Conservation (phyloP, 2,797 vertebrate species). For the Phrynocephalus vlangalii region DNA sequence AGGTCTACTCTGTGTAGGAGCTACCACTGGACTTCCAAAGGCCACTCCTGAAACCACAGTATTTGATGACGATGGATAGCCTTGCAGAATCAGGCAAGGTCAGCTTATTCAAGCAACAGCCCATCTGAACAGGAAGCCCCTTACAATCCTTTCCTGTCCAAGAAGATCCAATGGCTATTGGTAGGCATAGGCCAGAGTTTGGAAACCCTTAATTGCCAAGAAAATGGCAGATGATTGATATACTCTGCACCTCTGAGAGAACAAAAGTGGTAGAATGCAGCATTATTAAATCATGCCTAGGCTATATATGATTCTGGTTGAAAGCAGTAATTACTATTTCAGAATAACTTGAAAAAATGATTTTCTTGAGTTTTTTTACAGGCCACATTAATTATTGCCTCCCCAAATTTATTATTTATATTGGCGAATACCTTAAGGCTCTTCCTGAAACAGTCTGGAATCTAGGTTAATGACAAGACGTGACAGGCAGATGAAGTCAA, state of each 20-base stretch:
- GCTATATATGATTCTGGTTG: neutral
- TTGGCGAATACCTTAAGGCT: conserved; percentile 3
- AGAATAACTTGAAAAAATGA: neutral
- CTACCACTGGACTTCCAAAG: neutral
- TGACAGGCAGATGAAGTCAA: conserved; percentile 4
- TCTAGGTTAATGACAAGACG: conserved; percentile 16
- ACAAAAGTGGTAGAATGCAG: neutral
- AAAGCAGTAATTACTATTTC: neutral
- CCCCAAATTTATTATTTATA: conserved; percentile 20
- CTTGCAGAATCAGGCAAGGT: neutral
- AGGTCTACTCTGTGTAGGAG: neutral
- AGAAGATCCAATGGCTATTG: too few species aligned
- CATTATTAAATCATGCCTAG: neutral
- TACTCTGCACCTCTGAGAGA: neutral
- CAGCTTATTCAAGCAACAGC: too few species aligned
- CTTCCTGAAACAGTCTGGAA: conserved; percentile 14
- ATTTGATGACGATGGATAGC: neutral
- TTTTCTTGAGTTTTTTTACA: neutral
- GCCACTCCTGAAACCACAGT: neutral
- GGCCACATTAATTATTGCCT: conserved; percentile 16
- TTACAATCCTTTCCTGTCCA: too few species aligned
- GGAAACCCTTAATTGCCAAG: too few species aligned
- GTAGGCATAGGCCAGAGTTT: too few species aligned
- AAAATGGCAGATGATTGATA: neutral
- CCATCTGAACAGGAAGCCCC: too few species aligned